Conservation (phyloP, 1,140 invertebrate species). For the Rhizoglyphus robini region DNA sequence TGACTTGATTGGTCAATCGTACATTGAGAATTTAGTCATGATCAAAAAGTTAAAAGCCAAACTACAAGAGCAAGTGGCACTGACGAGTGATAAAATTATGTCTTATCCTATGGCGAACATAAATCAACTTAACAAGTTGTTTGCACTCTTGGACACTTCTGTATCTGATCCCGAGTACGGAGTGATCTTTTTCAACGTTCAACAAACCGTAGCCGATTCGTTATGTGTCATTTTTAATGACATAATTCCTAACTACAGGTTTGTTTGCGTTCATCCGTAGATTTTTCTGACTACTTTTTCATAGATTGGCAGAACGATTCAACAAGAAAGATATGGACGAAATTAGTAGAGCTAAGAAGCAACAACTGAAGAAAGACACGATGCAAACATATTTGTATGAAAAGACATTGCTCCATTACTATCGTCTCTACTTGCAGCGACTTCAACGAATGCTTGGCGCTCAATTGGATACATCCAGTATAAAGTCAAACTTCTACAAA, state of each 20-base stretch:
- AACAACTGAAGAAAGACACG: slow-evolving; percentile 70
- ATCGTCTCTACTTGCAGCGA: slow-evolving; percentile 59
- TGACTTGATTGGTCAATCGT: background rate
- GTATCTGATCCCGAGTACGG: slow-evolving; percentile 41
- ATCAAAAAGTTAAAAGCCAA: background rate
- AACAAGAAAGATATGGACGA: slow-evolving; percentile 28
- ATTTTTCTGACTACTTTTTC: too few relatives aligned
- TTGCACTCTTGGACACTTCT: slow-evolving; percentile 60
- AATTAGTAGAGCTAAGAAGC: slow-evolving; percentile 45
- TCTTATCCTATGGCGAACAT: slow-evolving; percentile 42
- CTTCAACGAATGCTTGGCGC: slow-evolving; percentile 51
- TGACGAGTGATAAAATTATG: slow-evolving; percentile 27
- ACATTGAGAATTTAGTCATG: background rate
- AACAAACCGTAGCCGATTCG: slow-evolving; percentile 67
- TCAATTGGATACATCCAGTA: slow-evolving; percentile 26
- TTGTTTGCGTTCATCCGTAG: too few relatives aligned
- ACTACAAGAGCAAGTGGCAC: background rate
- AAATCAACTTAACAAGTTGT: slow-evolving; percentile 54
- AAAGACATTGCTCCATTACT: slow-evolving; percentile 59
- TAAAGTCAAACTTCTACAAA: slow-evolving; percentile 22
- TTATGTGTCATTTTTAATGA: slow-evolving; percentile 82
- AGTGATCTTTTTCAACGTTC: slow-evolving; percentile 51
- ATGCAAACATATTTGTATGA: slow-evolving; percentile 68
- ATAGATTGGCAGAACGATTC: background rate
- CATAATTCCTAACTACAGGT: slow-evolving; percentile 72